phyloP scores from a whole-genome alignment of 2,888 invertebrate genomes.

The Erebia ligea region DNA sequence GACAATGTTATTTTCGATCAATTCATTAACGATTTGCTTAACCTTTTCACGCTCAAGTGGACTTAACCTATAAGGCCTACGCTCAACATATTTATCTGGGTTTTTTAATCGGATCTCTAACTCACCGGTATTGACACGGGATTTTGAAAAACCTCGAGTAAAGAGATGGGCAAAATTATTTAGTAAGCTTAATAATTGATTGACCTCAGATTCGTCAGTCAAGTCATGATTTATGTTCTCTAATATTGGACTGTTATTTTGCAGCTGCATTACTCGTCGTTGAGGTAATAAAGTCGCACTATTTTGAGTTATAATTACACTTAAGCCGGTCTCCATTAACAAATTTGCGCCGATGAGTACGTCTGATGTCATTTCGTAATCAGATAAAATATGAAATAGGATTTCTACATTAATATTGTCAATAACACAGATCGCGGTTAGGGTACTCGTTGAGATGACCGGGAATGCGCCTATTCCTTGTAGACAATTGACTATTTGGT shows the following conservation, averaged over 20 bases:
- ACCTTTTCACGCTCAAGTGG: slow-evolving; percentile 39
- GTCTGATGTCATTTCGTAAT: slow-evolving; percentile 31
- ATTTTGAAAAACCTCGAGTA: slow-evolving; percentile 24
- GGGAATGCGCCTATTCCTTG: slow-evolving; percentile 30
- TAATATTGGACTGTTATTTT: slow-evolving; percentile 5
- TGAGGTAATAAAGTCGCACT: slow-evolving; percentile 19
- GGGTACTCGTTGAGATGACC: slow-evolving; percentile 17
- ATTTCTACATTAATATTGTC: slow-evolving; percentile 29
- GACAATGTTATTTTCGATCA: slow-evolving; percentile 47
- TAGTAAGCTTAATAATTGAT: slow-evolving; percentile 19
- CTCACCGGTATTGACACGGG: slow-evolving; percentile 22
- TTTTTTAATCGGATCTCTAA: slow-evolving; percentile 29
- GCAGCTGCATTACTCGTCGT: slow-evolving; percentile 12
- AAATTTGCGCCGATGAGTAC: slow-evolving; percentile 34
- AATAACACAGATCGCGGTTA: slow-evolving; percentile 25
- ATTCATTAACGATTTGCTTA: slow-evolving; percentile 41
- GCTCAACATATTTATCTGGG: background rate
- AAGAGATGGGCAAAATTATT: slow-evolving; percentile 32
- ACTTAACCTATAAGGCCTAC: slow-evolving; percentile 25
- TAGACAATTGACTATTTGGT: slow-evolving; percentile 28
- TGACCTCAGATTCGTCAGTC: slow-evolving; percentile 16
- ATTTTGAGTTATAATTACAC: slow-evolving; percentile 15
- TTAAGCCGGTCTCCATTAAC: slow-evolving; percentile 21
- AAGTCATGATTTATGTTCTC: slow-evolving; percentile 25
- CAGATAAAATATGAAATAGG: slow-evolving; percentile 26